phyloP scores from a whole-genome alignment of 2,888 invertebrate species.

The Mesorhabditis sp. region DNA sequence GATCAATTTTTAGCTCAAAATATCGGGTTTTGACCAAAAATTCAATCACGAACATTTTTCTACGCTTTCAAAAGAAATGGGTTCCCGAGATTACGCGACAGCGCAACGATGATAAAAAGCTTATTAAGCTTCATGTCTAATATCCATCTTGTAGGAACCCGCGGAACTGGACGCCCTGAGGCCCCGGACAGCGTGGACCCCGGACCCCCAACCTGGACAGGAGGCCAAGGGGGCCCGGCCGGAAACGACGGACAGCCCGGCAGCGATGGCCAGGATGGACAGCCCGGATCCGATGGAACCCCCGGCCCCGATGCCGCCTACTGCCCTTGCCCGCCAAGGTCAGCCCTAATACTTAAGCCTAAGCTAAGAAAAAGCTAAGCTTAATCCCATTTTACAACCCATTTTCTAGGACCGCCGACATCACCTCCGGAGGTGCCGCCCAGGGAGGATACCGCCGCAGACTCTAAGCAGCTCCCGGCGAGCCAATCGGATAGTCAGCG shows the following conservation, averaged over 20 bases:
- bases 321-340: conserved; percentile 5
- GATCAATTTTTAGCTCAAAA: too few species aligned
- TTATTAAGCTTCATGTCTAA: too few species aligned
- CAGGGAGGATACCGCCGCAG: neutral
- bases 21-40: too few species aligned
- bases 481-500: neutral
- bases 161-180: conserved; percentile 25
- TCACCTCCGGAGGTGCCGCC: neutral
- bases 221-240: conserved; percentile 33
- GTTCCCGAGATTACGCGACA: too few species aligned
- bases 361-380: neutral
- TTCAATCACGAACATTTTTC: too few species aligned
- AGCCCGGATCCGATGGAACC: conserved; percentile 40
- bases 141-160: neutral
- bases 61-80: too few species aligned
- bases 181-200: conserved; percentile 37
- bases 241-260: conserved; percentile 38
- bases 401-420: conserved; percentile 4
- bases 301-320: conserved; percentile 27
- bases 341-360: neutral
- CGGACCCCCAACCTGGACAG: conserved; percentile 32
- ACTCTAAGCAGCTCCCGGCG: neutral
- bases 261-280: conserved; percentile 36
- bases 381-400: neutral
- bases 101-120: too few species aligned